A percentile compares a stretch with the other conserved stretches of the same genome.
phyloP scores from a whole-genome alignment of 2,113 vertebrate species.

The Leucopsar rothschildi region DNA sequence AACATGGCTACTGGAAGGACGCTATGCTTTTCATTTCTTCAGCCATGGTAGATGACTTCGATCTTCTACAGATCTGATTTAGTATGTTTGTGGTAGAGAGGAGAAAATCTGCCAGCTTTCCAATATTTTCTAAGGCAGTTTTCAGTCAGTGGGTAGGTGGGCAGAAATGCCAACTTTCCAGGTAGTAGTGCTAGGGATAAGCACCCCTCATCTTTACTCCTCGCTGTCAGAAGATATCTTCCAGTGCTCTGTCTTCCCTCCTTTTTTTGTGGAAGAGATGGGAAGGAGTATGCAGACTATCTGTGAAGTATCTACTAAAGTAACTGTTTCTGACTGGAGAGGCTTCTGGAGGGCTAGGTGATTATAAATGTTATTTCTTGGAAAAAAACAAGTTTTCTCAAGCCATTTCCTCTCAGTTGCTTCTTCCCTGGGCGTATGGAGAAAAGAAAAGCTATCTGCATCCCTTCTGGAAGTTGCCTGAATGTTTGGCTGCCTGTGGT shows the following conservation, averaged over 20 bases:
- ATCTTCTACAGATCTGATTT: neutral
- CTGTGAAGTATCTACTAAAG: neutral
- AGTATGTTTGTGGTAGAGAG: neutral
- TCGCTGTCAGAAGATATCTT: neutral
- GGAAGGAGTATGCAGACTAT: neutral
- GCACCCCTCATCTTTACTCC: neutral
- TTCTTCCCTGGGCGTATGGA: neutral
- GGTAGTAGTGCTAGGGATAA: neutral
- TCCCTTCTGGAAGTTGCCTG: neutral
- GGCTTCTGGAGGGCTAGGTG: neutral
- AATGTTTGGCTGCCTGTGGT: neutral
- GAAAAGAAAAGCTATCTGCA: neutral
- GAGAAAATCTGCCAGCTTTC: neutral
- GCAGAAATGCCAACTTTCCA: neutral
- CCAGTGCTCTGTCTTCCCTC: neutral
- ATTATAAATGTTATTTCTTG: neutral
- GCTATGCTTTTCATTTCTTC: neutral
- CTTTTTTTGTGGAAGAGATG: neutral
- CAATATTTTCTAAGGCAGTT: neutral
- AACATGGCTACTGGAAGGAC: neutral
- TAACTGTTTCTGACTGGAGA: neutral
- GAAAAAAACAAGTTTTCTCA: neutral
- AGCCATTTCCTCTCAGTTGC: neutral
- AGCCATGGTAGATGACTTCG: neutral
- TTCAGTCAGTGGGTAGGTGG: neutral